Conservation (phyloP, 2,113 vertebrate species). For the Festucalex cinctus region DNA sequence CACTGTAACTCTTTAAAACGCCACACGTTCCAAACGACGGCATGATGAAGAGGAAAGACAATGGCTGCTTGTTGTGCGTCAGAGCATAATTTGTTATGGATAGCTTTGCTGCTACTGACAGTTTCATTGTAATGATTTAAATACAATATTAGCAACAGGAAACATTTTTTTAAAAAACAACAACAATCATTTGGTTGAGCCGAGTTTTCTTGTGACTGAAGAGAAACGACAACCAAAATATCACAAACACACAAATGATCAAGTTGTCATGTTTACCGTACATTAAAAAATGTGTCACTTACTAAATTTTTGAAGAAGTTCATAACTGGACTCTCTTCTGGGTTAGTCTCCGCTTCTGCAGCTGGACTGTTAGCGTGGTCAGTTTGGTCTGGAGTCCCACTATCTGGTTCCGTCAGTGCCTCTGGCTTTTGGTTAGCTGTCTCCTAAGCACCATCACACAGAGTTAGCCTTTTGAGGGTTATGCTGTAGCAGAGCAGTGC, state of each 20-base stretch:
- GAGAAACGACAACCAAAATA: neutral
- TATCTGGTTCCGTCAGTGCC: conserved; percentile 39
- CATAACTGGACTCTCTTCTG: conserved; percentile 84
- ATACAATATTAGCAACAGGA: neutral
- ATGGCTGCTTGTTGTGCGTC: conserved; percentile 48
- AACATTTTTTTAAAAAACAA: conserved; percentile 6
- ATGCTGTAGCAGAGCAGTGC: conserved; percentile 59
- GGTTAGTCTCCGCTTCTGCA: conserved; percentile 39
- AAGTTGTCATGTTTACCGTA: neutral
- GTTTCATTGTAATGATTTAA: neutral
- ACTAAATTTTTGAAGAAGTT: conserved; percentile 97
- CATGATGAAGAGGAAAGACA: conserved; percentile 64
- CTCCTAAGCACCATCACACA: conserved; percentile 68
- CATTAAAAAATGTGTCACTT: conserved; percentile 58
- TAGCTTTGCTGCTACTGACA: neutral
- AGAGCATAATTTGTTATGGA: conserved; percentile 24
- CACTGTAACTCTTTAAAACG: conserved; percentile 68
- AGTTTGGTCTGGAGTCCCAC: conserved; percentile 24
- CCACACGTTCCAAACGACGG: conserved; percentile 51
- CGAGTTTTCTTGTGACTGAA: neutral
- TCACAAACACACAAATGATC: neutral
- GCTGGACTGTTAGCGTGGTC: conserved; percentile 30
- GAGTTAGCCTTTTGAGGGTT: conserved; percentile 57
- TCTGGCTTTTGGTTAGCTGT: conserved; percentile 51
- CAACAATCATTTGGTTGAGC: neutral